phyloP scores from a whole-genome alignment of 2,113 vertebrate species.

The Xiphias gladius region DNA sequence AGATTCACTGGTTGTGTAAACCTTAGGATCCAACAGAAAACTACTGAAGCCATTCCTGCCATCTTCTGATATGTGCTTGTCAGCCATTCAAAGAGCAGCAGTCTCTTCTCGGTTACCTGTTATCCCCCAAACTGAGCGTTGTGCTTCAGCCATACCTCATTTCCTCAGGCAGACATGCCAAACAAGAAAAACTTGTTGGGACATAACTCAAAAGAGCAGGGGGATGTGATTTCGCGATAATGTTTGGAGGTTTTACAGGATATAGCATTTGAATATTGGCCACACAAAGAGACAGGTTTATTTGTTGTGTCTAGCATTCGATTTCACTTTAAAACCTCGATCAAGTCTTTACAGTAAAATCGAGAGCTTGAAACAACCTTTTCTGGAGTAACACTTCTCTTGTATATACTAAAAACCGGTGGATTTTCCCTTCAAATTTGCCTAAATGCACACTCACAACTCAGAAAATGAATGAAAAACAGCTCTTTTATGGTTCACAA shows the following conservation, averaged over 20 bases:
- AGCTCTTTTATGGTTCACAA: constrained; percentile 65
- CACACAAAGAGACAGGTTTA: not conserved
- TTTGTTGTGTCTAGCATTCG: not conserved
- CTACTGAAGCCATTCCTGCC: not conserved
- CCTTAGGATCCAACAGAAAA: not conserved
- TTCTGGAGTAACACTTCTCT: not conserved
- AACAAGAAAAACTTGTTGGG: constrained; percentile 67
- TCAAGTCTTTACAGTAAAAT: not conserved
- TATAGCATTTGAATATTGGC: not conserved
- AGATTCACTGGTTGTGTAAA: not conserved
- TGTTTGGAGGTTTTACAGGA: not conserved
- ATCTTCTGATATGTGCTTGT: not conserved
- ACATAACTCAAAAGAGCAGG: not conserved
- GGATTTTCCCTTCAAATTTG: not conserved
- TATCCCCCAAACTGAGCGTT: not conserved
- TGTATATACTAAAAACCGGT: too few relatives aligned
- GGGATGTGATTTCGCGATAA: not conserved
- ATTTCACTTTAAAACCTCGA: not conserved
- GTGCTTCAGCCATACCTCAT: not conserved
- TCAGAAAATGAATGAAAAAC: not conserved
- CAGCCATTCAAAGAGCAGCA: constrained; percentile 63
- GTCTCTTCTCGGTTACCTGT: not conserved
- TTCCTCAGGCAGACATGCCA: not conserved
- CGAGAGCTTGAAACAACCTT: not conserved
- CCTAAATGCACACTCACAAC: not conserved